phyloP scores from a whole-genome alignment of 2,113 vertebrate genomes.

The Dolichallabes microphthalmus region DNA sequence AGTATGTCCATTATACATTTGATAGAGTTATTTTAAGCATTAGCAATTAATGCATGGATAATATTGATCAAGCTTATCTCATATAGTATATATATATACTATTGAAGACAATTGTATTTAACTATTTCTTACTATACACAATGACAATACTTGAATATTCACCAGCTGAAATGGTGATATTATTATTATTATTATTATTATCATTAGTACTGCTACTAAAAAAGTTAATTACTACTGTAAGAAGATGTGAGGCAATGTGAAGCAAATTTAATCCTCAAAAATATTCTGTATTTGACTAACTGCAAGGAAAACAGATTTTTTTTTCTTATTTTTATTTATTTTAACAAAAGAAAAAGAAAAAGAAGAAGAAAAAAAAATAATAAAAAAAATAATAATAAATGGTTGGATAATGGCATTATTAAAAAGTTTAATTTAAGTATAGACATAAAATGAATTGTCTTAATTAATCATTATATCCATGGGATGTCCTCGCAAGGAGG shows the following conservation, averaged over 20 bases:
- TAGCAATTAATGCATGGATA: neutral
- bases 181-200: conserved; percentile 1
- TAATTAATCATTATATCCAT: neutral
- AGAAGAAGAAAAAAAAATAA: no score
- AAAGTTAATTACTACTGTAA: neutral
- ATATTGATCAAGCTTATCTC: neutral
- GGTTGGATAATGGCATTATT: neutral
- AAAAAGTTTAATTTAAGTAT: neutral
- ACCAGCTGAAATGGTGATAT: neutral
- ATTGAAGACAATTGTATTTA: neutral
- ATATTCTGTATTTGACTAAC: neutral
- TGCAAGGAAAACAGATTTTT: neutral
- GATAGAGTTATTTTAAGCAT: neutral
- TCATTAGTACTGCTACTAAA: neutral
- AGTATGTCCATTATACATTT: neutral
- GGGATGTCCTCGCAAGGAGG: neutral
- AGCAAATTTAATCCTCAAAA: no score
- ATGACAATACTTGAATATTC: neutral
- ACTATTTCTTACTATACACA: neutral
- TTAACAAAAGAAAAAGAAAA: no score
- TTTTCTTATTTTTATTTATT: no score
- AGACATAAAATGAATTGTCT: neutral
- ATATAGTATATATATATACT: neutral
- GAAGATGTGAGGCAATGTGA: neutral
- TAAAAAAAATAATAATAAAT: neutral